A percentile compares a stretch with the other conserved stretches of the same genome.
These are phyloP conservation scores for Aradophagus sp. DNA, from an alignment of 1,140 invertebrate genomes.

Conservation along the genomic window DNA sequence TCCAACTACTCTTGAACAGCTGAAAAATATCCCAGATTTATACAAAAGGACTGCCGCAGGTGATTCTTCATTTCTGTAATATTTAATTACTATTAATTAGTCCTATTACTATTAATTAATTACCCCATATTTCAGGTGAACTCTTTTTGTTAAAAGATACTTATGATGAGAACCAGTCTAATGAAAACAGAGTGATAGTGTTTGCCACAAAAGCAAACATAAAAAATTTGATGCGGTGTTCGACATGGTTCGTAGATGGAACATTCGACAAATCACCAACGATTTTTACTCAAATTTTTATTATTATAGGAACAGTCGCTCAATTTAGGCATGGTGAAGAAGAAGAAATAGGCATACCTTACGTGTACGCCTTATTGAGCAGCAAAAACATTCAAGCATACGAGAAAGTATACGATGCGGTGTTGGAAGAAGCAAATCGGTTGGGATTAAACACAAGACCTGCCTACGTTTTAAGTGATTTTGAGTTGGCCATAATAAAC, in stretches of 20 bases:
- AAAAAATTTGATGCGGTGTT: background rate
- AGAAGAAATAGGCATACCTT: slow-evolving; percentile 10
- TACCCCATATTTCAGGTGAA: slow-evolving; percentile 2
- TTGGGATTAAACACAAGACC: background rate
- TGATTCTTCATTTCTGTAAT: no score
- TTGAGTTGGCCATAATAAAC: slow-evolving; percentile 13
- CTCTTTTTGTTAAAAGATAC: background rate
- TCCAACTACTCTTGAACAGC: no score
- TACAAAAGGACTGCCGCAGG: no score
- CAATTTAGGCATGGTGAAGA: slow-evolving; percentile 4
- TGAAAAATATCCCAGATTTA: no score
- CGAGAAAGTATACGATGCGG: slow-evolving; percentile 6
- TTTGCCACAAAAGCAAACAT: background rate
- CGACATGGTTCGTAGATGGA: slow-evolving; percentile 2
- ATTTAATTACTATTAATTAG: no score
- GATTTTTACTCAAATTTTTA: slow-evolving; percentile 24
- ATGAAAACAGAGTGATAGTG: slow-evolving; percentile 1
- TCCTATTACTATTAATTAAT: no score
- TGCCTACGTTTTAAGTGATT: background rate
- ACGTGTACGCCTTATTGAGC: slow-evolving; percentile 22
- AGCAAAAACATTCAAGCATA: slow-evolving; percentile 13
- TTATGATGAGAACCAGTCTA: slow-evolving; percentile 1
- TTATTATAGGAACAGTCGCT: slow-evolving; percentile 6
- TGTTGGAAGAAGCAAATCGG: background rate
- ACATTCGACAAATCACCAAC: slow-evolving; percentile 5